Base-by-base conservation (phyloP, 2,888 invertebrate genomes). In the Trichogramma dendrolimi region DNA sequence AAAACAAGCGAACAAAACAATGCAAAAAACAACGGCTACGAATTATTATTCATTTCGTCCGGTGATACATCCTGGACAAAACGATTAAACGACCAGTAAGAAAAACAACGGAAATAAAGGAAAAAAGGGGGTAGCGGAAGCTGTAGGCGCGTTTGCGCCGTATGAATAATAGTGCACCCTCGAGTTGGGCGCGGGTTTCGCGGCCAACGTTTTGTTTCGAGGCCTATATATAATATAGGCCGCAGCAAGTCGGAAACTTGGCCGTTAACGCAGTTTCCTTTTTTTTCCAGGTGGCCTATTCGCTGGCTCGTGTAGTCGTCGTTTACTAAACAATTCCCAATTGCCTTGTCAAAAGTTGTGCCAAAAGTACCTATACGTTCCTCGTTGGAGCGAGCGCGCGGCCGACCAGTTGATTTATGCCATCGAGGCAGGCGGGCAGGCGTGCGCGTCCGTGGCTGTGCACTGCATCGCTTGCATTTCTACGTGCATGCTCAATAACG, bases 271-370 rank as follows among this genome's bases (percentile, higher is more conserved):
- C 47, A 11, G 7, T 10, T 38, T 38, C 39, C 55, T 38, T 43
- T 50, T 55, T 69, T 72, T 71, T 69, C 66, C 67, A 64, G 60
- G 58, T 27, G 27, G 27, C 27, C 27, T 27, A 27, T 27, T 27
- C 62, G 60, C 67, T 44, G 63, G 59, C 67, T 67, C 65, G 46
- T 67, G 61, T 60, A 61, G 63, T 67, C 64, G 66, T 72, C 72
- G 73, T 75, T 76, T 74, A 75, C 72, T 72, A 74, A 74, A 73
- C 73, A 73, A 76, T 75, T 75, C 74, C 75, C 75, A 75, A 75
- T 75, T 73, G 76, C 71, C 73, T 71, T 76, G 76, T 76, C 75
- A 76, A 75, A 75, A 75, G 75, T 75, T 75, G 69, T 69, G 71
- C 71, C 71, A 71, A 73, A 74, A 75, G 75, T 74, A 73, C 72